Conservation (phyloP, 2,113 vertebrate species). For the Serinus canaria region DNA sequence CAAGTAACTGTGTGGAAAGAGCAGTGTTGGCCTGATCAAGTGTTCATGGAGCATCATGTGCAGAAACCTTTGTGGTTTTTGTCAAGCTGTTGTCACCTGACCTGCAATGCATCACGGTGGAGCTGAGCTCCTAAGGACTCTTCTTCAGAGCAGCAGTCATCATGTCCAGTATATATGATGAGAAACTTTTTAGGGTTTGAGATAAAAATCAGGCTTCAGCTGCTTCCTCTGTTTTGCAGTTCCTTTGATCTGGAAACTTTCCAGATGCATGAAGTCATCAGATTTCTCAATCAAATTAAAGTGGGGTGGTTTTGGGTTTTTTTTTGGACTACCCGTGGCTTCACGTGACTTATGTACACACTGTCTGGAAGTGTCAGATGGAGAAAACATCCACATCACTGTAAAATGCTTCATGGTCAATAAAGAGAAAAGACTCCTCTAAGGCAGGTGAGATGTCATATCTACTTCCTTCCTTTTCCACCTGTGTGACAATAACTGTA, state of each 20-base stretch:
- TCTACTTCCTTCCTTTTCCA: not conserved
- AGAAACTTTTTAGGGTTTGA: not conserved
- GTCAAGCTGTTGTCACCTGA: not conserved
- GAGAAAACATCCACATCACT: not conserved
- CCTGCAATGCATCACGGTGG: not conserved
- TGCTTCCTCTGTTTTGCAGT: not conserved
- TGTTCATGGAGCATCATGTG: not conserved
- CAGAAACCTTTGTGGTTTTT: not conserved
- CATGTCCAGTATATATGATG: not conserved
- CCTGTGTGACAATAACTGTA: not conserved
- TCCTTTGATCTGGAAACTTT: constrained; percentile 9
- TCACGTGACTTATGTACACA: not conserved
- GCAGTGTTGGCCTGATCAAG: not conserved
- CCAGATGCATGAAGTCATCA: not conserved
- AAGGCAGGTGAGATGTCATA: not conserved
- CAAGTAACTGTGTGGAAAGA: not conserved
- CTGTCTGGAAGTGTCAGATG: not conserved
- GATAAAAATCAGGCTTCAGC: not conserved
- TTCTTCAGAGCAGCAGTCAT: not conserved
- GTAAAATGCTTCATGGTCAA: not conserved
- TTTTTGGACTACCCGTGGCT: not conserved
- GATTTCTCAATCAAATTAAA: not conserved
- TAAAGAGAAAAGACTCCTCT: not conserved
- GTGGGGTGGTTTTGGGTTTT: too few relatives aligned
- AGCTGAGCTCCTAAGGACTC: not conserved